Evolutionary conservation across 2,888 invertebrate genomes (phyloP).

Genomic region (Tipula vernalis): DNA sequence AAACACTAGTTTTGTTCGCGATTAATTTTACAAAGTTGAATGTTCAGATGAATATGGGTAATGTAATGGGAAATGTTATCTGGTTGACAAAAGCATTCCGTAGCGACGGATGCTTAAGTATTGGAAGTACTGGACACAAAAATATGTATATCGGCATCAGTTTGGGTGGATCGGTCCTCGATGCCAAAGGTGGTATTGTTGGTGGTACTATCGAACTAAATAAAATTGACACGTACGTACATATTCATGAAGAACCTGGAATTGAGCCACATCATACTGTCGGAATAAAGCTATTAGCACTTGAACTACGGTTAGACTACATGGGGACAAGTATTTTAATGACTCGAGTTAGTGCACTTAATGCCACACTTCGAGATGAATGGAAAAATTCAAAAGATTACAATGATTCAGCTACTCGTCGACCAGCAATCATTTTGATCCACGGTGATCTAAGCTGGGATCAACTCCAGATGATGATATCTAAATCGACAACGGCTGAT

Average conservation of each 20-base stretch:
- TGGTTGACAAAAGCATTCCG: slow-evolving; percentile 89
- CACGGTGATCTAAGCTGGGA: slow-evolving; percentile 92
- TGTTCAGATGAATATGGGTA: slow-evolving; percentile 99
- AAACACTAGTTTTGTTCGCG: slow-evolving; percentile 89
- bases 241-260: slow-evolving; percentile 80
- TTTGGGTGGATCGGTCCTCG: slow-evolving; percentile 78
- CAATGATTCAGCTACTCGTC: slow-evolving; percentile 19
- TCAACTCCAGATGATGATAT: slow-evolving; percentile 86
- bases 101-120: slow-evolving; percentile 82
- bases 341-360: slow-evolving; percentile 73
- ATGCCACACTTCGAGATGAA: slow-evolving; percentile 71
- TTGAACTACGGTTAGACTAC: slow-evolving; percentile 89
- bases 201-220: slow-evolving; percentile 90
- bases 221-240: slow-evolving; percentile 77
- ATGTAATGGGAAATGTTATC: slow-evolving; percentile 96
- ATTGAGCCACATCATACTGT: slow-evolving; percentile 81
- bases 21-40: slow-evolving; percentile 93
- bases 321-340: slow-evolving; percentile 96
- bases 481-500: slow-evolving; percentile 93
- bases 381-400: slow-evolving; percentile 50
- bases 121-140: slow-evolving; percentile 88
- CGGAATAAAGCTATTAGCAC: slow-evolving; percentile 66
- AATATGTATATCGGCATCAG: slow-evolving; percentile 84
- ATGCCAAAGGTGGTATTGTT: slow-evolving; percentile 95
- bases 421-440: slow-evolving; percentile 81